Conservation (phyloP, 2,113 vertebrate genomes). For the Pongo abelii region DNA sequence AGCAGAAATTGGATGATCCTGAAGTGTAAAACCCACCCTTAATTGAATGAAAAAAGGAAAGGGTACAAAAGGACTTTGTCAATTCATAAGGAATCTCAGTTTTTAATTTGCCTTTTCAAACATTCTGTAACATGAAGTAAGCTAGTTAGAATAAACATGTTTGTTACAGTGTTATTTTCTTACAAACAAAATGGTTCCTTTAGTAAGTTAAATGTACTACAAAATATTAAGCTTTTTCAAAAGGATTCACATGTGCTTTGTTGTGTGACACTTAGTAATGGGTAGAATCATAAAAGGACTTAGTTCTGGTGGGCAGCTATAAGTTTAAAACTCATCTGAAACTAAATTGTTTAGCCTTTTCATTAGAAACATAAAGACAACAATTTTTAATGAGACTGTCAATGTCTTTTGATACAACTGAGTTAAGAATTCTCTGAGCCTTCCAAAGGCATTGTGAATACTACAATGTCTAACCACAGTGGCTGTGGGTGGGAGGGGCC, state of each 20-base stretch:
- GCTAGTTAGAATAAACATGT: conserved; percentile 37
- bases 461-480: neutral
- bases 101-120: conserved; percentile 8
- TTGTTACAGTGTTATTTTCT: neutral
- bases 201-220: neutral
- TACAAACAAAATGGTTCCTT: conserved; percentile 39
- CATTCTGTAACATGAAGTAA: neutral
- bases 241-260: neutral
- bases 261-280: neutral
- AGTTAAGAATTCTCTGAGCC: neutral
- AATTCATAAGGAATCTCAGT: neutral
- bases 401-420: neutral
- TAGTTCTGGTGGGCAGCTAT: neutral
- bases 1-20: neutral
- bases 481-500: neutral
- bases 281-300: neutral
- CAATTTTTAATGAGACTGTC: neutral
- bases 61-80: neutral
- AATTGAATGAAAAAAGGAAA: neutral
- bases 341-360: neutral
- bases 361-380: neutral
- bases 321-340: conserved; percentile 19
- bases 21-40: neutral
- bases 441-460: neutral
- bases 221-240: conserved; percentile 5